Percentiles rank a stretch among this genome's conserved stretches.
phyloP scores from a whole-genome alignment of 2,113 vertebrate genomes.

The Halcyon senegalensis region DNA sequence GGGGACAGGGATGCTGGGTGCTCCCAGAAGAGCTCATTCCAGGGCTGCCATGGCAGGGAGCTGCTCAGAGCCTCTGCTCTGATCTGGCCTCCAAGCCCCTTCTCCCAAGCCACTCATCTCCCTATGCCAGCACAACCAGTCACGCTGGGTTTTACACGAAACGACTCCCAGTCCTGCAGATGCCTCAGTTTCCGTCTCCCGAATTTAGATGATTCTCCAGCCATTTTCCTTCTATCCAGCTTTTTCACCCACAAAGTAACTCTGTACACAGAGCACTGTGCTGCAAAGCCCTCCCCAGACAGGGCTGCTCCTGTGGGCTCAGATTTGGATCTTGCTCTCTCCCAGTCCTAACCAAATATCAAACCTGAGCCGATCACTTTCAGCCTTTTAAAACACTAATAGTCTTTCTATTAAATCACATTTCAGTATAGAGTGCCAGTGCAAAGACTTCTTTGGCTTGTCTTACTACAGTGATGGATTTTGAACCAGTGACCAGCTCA shows the following conservation, averaged over 20 bases:
- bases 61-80: background rate
- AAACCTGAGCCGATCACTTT: background rate
- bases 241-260: background rate
- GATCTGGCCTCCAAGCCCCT: background rate
- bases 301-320: background rate
- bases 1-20: rapidly evolving
- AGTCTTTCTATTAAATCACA: background rate
- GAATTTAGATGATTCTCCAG: background rate
- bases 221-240: rapidly evolving
- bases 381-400: background rate
- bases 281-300: background rate
- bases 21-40: background rate
- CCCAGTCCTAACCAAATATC: background rate
- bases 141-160: background rate
- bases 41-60: background rate
- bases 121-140: background rate
- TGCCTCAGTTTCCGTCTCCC: background rate
- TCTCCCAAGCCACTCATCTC: background rate
- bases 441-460: background rate
- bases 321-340: background rate
- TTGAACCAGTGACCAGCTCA: background rate
- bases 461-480: rapidly evolving
- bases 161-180: rapidly evolving
- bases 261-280: rapidly evolving
- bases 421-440: background rate